phyloP scores from a whole-genome alignment of 2,797 vertebrate genomes.

The Cuculus canorus region DNA sequence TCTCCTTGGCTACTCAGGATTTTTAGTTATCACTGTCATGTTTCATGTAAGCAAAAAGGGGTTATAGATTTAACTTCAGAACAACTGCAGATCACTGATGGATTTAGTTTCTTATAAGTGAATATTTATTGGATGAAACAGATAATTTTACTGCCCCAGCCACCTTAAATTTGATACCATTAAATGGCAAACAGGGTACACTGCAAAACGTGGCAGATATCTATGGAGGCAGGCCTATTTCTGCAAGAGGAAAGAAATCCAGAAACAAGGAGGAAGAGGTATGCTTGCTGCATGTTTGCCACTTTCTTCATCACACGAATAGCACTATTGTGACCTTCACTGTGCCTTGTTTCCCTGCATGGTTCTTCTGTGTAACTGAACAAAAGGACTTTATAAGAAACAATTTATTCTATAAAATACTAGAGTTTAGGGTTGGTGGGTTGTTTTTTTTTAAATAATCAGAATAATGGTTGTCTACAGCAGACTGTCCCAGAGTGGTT shows the following conservation, averaged over 20 bases:
- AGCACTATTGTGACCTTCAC: constrained; percentile 41
- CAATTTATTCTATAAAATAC: constrained; percentile 35
- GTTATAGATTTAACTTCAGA: background rate
- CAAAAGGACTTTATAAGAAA: constrained; percentile 33
- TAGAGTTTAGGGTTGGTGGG: background rate
- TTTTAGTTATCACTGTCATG: background rate
- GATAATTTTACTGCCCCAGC: constrained; percentile 54
- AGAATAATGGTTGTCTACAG: background rate
- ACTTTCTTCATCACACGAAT: constrained; percentile 55
- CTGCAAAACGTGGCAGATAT: constrained; percentile 90
- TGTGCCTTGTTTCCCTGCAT: constrained; percentile 72
- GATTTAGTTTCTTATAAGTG: constrained; percentile 36
- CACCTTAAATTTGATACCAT: constrained; percentile 87
- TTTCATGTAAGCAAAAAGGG: background rate
- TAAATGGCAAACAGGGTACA: constrained; percentile 94
- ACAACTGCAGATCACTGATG: background rate
- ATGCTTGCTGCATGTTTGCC: constrained; percentile 83
- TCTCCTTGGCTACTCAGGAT: background rate
- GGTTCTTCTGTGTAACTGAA: constrained; percentile 65
- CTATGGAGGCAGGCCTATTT: constrained; percentile 89
- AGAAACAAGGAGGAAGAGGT: constrained; percentile 99
- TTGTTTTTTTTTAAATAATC: background rate
- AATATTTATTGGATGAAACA: constrained; percentile 52
- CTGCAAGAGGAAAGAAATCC: constrained; percentile 89
- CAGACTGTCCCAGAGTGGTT: background rate